phyloP scores from a whole-genome alignment of 2,797 vertebrate genomes.

The Danio albolineatus region DNA sequence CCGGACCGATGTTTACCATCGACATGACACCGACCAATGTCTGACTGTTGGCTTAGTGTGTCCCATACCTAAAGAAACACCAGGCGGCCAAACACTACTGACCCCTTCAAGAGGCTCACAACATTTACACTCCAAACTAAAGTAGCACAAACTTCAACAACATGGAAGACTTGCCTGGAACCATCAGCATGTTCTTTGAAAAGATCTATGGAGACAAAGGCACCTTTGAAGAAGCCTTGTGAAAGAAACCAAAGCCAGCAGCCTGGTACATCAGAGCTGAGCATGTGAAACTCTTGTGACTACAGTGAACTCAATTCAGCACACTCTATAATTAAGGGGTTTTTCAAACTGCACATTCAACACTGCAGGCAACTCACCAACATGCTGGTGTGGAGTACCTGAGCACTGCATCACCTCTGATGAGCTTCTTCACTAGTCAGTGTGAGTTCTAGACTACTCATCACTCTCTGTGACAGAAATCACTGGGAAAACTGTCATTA shows the following conservation, averaged over 20 bases:
- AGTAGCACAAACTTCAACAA: background rate
- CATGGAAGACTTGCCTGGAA: background rate
- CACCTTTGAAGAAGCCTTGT: slow-evolving; percentile 31
- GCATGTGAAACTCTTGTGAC: slow-evolving; percentile 56
- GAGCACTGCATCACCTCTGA: slow-evolving; percentile 23
- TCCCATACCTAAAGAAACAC: background rate
- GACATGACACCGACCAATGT: too few relatives aligned
- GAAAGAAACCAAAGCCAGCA: background rate
- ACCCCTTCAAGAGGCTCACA: background rate
- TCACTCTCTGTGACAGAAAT: slow-evolving; percentile 8
- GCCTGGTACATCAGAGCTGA: slow-evolving; percentile 10
- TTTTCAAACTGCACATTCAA: slow-evolving; percentile 25
- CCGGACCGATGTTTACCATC: too few relatives aligned
- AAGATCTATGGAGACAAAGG: slow-evolving; percentile 21
- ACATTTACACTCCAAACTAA: background rate
- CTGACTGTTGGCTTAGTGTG: too few relatives aligned
- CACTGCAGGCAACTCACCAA: slow-evolving; percentile 6
- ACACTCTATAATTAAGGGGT: slow-evolving; percentile 13
- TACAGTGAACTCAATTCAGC: slow-evolving; percentile 43
- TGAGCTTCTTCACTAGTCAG: background rate
- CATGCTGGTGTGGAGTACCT: slow-evolving; percentile 9
- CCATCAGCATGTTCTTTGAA: slow-evolving; percentile 5
- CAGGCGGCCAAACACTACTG: background rate
- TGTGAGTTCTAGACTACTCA: slow-evolving; percentile 10
- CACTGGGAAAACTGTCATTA: slow-evolving; percentile 14